Evolutionary conservation across 2,113 vertebrate species (phyloP).

Genomic region (Macroglossus sobrinus): DNA sequence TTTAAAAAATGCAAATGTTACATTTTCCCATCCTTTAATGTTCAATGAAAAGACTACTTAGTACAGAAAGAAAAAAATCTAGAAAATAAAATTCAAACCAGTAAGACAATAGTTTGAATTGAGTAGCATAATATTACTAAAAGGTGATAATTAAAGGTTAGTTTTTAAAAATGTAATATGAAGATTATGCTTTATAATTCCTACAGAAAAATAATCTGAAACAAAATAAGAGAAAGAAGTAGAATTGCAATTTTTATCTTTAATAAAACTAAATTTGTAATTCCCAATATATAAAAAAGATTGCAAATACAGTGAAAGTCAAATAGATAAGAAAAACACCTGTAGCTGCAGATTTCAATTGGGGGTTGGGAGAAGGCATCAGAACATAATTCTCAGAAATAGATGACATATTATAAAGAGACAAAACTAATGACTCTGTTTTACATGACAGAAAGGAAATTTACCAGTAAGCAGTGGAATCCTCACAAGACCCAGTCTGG

Average conservation of each 20-base stretch:
- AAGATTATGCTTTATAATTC: not conserved
- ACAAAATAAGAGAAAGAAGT: not conserved
- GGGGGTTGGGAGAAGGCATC: not conserved
- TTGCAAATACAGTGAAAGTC: not conserved
- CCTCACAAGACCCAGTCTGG: not conserved
- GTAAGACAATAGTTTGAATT: not conserved
- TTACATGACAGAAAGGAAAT: not conserved
- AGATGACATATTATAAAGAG: not conserved
- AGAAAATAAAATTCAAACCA: not conserved
- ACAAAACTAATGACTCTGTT: not conserved
- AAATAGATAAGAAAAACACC: not conserved
- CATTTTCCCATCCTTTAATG: not conserved
- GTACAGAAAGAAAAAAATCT: not conserved
- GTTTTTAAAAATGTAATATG: not conserved
- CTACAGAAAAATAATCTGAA: not conserved
- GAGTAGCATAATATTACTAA: not conserved
- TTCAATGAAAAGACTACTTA: not conserved
- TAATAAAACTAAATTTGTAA: not conserved
- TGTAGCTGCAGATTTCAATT: not conserved
- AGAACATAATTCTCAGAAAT: not conserved
- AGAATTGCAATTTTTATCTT: not conserved
- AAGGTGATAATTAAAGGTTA: not conserved
- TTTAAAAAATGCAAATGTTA: not conserved
- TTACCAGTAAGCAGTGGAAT: not conserved
- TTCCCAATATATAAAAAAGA: not conserved